These are phyloP conservation scores for Morpho helenor DNA, from an alignment of 2,888 invertebrate species.

Conservation along the genomic window DNA sequence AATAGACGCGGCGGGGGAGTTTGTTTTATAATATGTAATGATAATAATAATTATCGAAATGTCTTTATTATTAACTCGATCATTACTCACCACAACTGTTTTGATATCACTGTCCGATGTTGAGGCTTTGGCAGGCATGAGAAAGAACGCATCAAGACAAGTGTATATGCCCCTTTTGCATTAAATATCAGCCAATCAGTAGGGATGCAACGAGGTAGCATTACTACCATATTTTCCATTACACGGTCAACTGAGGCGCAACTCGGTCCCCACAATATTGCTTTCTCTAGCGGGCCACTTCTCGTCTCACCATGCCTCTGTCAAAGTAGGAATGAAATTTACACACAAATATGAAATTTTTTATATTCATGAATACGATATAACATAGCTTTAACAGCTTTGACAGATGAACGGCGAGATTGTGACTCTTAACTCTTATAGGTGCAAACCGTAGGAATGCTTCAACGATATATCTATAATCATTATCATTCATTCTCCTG, in stretches of 20 bases:
- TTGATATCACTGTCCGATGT: slow-evolving; percentile 37
- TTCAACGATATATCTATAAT: no score
- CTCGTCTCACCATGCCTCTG: slow-evolving; percentile 24
- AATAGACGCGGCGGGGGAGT: no score
- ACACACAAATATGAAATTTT: no score
- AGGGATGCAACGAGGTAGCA: slow-evolving; percentile 33
- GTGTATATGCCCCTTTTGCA: slow-evolving; percentile 38
- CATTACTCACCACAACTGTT: slow-evolving; percentile 36
- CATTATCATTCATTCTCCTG: no score
- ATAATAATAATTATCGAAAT: no score
- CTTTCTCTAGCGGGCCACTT: slow-evolving; percentile 28
- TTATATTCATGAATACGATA: no score
- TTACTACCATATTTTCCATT: slow-evolving; percentile 29
- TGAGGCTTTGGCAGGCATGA: slow-evolving; percentile 35
- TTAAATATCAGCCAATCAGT: slow-evolving; percentile 40
- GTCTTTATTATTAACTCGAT: no score
- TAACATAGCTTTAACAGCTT: no score
- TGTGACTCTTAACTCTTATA: no score
- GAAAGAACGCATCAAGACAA: slow-evolving; percentile 33
- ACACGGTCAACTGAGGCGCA: slow-evolving; percentile 40
- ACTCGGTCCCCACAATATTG: slow-evolving; percentile 42
- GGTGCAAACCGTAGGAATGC: no score
- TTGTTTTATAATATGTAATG: no score
- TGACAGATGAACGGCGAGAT: no score
- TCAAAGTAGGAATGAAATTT: not conserved